Evolutionary conservation across 2,888 invertebrate genomes (phyloP).

Genomic region (Catocala sponsa): DNA sequence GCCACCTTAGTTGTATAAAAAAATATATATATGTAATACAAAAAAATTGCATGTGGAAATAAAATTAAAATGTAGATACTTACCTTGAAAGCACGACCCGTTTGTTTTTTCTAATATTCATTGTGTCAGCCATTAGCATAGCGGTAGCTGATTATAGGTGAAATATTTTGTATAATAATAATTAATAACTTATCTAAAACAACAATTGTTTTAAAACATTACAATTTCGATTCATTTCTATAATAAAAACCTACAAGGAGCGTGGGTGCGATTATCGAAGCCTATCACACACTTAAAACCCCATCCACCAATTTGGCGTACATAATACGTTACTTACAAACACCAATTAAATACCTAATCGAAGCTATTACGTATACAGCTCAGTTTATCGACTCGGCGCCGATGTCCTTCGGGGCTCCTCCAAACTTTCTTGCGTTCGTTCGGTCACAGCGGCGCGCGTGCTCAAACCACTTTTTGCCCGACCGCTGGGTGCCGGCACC

Average conservation of each 20-base stretch:
- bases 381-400: conserved; percentile 48
- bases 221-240: neutral
- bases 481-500: conserved; percentile 73
- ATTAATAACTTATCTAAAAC: too few relatives aligned
- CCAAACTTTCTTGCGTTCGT: conserved; percentile 74
- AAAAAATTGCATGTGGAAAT: too few relatives aligned
- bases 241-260: neutral
- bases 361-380: conserved; percentile 32
- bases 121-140: too few relatives aligned
- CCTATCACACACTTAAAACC: conserved; percentile 31
- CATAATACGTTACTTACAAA: conserved; percentile 33
- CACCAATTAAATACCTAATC: conserved; percentile 31
- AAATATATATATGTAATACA: too few relatives aligned
- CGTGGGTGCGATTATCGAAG: conserved; percentile 29
- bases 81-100: too few relatives aligned
- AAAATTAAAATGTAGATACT: too few relatives aligned
- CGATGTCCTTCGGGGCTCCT: conserved; percentile 73
- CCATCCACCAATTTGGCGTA: conserved; percentile 17
- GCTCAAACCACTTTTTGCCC: conserved; percentile 78
- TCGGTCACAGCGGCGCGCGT: conserved; percentile 79
- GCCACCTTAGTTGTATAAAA: too few relatives aligned
- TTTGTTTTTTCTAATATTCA: too few relatives aligned
- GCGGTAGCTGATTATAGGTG: too few relatives aligned
- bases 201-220: too few relatives aligned
- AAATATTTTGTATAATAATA: too few relatives aligned